phyloP scores from a whole-genome alignment of 2,888 invertebrate species.

The Metacarcinus magister region DNA sequence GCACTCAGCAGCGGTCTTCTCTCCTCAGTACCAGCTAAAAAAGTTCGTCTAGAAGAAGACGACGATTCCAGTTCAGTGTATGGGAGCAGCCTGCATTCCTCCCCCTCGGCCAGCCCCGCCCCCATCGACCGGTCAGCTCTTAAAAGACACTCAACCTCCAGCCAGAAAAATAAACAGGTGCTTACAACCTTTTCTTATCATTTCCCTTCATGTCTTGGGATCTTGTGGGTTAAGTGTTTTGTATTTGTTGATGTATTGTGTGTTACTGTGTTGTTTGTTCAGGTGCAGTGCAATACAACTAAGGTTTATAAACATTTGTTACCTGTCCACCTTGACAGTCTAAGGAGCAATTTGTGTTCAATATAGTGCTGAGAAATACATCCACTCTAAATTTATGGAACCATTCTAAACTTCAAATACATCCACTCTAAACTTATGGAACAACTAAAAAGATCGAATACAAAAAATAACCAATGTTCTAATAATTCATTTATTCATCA shows the following conservation, averaged over 20 bases:
- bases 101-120: slow-evolving; percentile 77
- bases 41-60: slow-evolving; percentile 72
- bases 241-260: background rate
- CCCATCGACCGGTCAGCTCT: slow-evolving; percentile 77
- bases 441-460: too few species aligned
- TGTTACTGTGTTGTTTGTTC: background rate
- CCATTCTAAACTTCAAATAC: too few species aligned
- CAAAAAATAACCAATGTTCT: too few species aligned
- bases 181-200: slow-evolving; percentile 42
- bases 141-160: slow-evolving; percentile 75
- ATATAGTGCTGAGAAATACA: too few species aligned
- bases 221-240: background rate
- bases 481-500: too few species aligned
- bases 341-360: too few species aligned
- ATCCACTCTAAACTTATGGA: too few species aligned
- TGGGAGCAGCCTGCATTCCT: slow-evolving; percentile 75
- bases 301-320: too few species aligned
- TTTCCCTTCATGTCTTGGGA: background rate
- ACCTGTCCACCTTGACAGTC: too few species aligned
- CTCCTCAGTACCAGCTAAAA: slow-evolving; percentile 71
- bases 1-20: slow-evolving; percentile 47
- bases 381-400: too few species aligned
- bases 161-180: slow-evolving; percentile 80
- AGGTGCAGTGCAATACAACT: too few species aligned
- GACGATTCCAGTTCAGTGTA: slow-evolving; percentile 74